Conservation (phyloP, 2,113 vertebrate species). For the Hystrix brachyura region DNA sequence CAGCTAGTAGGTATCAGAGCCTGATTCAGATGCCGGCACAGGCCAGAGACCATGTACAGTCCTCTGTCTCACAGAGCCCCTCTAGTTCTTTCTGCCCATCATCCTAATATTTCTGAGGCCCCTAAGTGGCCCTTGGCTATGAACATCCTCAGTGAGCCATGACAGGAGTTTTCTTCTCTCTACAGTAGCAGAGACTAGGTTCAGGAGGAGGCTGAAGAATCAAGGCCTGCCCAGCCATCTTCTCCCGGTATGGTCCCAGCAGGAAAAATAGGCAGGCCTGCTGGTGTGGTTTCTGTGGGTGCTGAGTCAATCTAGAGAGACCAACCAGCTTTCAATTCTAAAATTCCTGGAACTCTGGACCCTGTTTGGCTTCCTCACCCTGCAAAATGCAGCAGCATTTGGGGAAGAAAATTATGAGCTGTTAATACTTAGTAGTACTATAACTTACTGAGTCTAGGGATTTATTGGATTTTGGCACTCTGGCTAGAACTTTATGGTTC, state of each 20-base stretch:
- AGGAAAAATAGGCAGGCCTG: neutral
- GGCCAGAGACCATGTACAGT: neutral
- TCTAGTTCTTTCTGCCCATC: neutral
- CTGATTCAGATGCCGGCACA: neutral
- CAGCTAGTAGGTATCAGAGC: neutral
- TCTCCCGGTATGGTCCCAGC: neutral
- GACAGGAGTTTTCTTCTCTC: slow-evolving; percentile 12
- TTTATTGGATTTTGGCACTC: neutral
- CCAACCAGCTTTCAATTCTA: neutral
- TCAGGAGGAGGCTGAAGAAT: neutral
- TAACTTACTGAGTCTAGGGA: neutral
- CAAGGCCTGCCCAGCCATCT: neutral
- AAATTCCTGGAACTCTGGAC: neutral
- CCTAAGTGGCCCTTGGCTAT: neutral
- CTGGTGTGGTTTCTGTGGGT: neutral
- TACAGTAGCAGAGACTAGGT: neutral
- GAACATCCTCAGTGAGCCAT: neutral
- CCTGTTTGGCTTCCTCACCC: neutral
- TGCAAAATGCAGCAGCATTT: neutral
- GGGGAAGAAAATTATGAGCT: neutral
- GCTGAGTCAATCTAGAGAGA: neutral
- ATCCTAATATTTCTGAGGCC: neutral
- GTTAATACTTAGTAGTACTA: neutral
- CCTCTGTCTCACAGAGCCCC: neutral
- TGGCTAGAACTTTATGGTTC: neutral